A percentile compares a stretch with the other conserved stretches of the same genome.
These are phyloP conservation scores for Pristionchus mayeri DNA, from an alignment of 2,888 invertebrate species.

Conservation along the genomic window DNA sequence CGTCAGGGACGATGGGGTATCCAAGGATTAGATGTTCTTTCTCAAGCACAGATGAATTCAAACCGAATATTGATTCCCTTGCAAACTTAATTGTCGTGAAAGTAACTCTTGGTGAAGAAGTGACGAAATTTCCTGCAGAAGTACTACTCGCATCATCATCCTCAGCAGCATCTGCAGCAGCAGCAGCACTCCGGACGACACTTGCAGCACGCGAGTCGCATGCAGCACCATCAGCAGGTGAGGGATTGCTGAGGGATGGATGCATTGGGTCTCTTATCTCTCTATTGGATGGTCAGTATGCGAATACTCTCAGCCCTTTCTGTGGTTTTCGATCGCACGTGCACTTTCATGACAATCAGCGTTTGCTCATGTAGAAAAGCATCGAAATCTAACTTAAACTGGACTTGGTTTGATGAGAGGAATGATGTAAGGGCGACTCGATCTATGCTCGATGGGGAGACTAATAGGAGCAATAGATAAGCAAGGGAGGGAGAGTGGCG, in stretches of 20 bases:
- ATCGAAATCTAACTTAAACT: too few relatives aligned
- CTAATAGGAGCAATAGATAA: not conserved
- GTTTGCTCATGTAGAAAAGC: too few relatives aligned
- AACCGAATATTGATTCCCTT: not conserved
- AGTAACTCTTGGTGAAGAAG: too few relatives aligned
- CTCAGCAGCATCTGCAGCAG: not conserved
- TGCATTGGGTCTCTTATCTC: not conserved
- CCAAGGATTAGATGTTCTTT: too few relatives aligned
- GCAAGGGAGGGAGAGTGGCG: slow-evolving; percentile 18
- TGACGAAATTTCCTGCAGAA: too few relatives aligned
- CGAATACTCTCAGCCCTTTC: too few relatives aligned
- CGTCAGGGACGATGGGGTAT: not conserved
- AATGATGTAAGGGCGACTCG: not conserved
- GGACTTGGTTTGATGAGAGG: too few relatives aligned
- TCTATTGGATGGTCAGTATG: too few relatives aligned
- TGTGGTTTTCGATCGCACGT: too few relatives aligned
- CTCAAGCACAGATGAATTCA: too few relatives aligned
- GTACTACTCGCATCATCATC: not conserved
- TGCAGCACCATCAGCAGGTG: slow-evolving; percentile 11
- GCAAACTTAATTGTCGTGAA: not conserved
- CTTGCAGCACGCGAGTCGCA: not conserved
- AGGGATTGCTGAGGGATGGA: not conserved
- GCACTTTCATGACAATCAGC: too few relatives aligned
- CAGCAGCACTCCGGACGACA: not conserved
- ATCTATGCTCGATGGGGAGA: not conserved